Evolutionary conservation across 2,113 vertebrate genomes (phyloP).

Genomic region (Tragulus kanchil): DNA sequence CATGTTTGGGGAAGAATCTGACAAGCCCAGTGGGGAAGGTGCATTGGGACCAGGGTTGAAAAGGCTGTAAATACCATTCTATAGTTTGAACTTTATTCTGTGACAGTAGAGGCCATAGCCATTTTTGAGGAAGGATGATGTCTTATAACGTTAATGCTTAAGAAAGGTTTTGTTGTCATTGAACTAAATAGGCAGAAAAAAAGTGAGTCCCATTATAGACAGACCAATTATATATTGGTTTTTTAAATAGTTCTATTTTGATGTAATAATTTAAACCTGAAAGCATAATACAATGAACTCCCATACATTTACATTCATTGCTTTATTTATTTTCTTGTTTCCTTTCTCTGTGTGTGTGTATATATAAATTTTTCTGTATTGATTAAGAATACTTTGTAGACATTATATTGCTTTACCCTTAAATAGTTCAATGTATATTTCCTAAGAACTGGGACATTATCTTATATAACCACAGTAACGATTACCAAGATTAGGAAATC

Average conservation of each 20-base stretch:
- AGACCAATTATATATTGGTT: not conserved
- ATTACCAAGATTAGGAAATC: slow-evolving; percentile 25
- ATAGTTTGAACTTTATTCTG: not conserved
- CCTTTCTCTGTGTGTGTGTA: not conserved
- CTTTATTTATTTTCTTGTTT: not conserved
- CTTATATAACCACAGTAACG: not conserved
- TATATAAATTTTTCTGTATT: not conserved
- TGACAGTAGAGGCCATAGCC: not conserved
- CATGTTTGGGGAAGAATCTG: not conserved
- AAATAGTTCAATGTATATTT: not conserved
- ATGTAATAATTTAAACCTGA: not conserved
- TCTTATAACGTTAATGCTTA: not conserved
- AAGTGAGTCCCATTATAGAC: not conserved
- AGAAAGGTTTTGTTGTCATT: slow-evolving; percentile 19
- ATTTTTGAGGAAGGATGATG: not conserved
- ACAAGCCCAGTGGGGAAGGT: not conserved
- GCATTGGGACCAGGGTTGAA: not conserved
- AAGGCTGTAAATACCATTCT: not conserved
- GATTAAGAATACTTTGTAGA: not conserved
- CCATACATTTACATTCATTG: not conserved
- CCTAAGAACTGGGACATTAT: not conserved
- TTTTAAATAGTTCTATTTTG: not conserved
- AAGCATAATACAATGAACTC: not conserved
- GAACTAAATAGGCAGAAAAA: not conserved
- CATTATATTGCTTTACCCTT: not conserved